A percentile compares a stretch with the other conserved stretches of the same genome.
Evolutionary conservation across 1,140 invertebrate species (phyloP).

Genomic region (Drosophila hydei): DNA sequence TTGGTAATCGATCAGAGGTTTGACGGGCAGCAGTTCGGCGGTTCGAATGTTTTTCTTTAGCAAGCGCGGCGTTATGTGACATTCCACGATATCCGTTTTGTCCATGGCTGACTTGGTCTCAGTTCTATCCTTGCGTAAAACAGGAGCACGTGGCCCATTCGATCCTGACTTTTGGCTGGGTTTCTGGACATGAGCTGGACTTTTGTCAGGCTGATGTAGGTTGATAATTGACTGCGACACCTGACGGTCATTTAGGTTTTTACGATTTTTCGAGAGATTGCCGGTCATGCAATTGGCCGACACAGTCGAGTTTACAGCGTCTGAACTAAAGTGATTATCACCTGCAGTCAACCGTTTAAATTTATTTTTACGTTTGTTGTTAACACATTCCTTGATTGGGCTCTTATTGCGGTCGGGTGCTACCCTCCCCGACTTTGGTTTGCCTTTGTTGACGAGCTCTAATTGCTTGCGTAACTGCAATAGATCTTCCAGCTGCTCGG

Average conservation of each 20-base stretch:
- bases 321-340: background rate
- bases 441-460: background rate
- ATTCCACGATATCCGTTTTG: background rate
- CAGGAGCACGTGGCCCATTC: background rate
- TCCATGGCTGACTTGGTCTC: background rate
- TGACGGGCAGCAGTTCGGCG: background rate
- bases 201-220: background rate
- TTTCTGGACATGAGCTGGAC: background rate
- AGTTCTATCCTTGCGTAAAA: background rate
- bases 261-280: background rate
- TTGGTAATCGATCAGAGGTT: background rate
- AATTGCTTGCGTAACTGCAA: conserved; percentile 9
- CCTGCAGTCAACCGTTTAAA: conserved; percentile 5
- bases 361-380: background rate
- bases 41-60: no score
- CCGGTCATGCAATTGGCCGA: background rate
- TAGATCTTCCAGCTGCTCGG: conserved; percentile 29
- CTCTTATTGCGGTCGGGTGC: background rate
- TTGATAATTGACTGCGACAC: conserved; percentile 2
- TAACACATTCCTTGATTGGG: background rate
- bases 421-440: no score
- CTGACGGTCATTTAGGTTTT: background rate
- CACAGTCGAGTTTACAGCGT: rapidly evolving
- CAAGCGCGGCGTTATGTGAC: background rate
- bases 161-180: background rate